Percentiles rank a stretch among this genome's conserved stretches.
Conservation (phyloP, 2,113 vertebrate species). For the Brachionichthys hirsutus region DNA sequence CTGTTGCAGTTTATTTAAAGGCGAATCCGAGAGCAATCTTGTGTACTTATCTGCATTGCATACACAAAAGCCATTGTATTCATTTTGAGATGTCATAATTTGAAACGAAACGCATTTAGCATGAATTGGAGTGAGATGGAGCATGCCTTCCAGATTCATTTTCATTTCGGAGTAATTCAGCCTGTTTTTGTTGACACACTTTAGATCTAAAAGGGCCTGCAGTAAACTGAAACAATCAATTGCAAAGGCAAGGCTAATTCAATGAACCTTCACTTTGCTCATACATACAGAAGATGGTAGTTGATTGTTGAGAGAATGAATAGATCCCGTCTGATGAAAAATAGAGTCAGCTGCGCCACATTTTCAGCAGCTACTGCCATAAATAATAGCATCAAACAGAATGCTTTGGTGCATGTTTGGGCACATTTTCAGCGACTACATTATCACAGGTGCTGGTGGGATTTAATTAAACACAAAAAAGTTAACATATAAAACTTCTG, state of each 20-base stretch:
- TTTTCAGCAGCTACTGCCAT: constrained; percentile 2
- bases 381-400: constrained; percentile 3
- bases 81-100: constrained; percentile 28
- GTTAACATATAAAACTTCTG: background rate
- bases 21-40: constrained; percentile 11
- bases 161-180: constrained; percentile 33
- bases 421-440: constrained; percentile 3
- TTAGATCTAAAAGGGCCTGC: constrained; percentile 34
- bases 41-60: constrained; percentile 6
- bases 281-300: constrained; percentile 8
- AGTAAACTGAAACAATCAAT: constrained; percentile 46
- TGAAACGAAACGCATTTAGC: constrained; percentile 6
- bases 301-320: constrained; percentile 17
- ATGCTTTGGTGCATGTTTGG: background rate
- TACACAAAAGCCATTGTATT: background rate
- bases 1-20: constrained; percentile 8
- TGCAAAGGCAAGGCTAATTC: constrained; percentile 42
- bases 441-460: background rate
- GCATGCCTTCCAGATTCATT: constrained; percentile 20
- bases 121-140: constrained; percentile 5
- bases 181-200: constrained; percentile 17
- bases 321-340: constrained; percentile 5
- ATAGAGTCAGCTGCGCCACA: constrained; percentile 7
- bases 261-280: constrained; percentile 38
- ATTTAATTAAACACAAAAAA: constrained; percentile 15